phyloP scores from a whole-genome alignment of 2,113 vertebrate species.

The Anser cygnoides region DNA sequence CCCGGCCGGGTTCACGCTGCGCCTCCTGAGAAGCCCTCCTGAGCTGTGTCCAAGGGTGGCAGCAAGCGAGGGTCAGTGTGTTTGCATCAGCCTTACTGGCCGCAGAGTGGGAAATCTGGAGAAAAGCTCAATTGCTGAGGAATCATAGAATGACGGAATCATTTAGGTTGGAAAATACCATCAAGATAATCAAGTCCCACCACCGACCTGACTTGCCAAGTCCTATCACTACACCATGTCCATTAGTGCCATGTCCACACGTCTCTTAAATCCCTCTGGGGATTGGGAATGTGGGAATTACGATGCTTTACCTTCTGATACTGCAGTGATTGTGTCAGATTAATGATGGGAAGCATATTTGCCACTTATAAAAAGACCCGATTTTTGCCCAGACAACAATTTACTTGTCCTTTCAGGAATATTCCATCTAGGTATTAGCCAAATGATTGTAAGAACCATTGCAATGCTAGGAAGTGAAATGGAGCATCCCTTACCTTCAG shows the following conservation, averaged over 20 bases:
- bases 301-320: background rate
- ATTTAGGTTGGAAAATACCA: background rate
- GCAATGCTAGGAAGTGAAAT: fast-evolving
- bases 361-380: background rate
- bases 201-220: background rate
- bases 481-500: background rate
- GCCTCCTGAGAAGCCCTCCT: too few relatives aligned
- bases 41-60: background rate
- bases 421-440: background rate
- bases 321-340: fast-evolving
- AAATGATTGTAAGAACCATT: fast-evolving
- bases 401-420: fast-evolving
- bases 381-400: background rate
- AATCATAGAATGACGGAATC: background rate
- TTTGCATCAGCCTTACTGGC: too few relatives aligned
- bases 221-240: background rate
- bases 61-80: too few relatives aligned
- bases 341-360: background rate
- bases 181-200: background rate
- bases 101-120: background rate
- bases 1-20: too few relatives aligned
- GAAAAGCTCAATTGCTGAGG: background rate
- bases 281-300: background rate
- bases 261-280: background rate
- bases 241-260: background rate